Percentiles rank a stretch among this genome's conserved stretches.
Conservation (phyloP, 2,797 vertebrate genomes). For the Eulemur coronatus region DNA sequence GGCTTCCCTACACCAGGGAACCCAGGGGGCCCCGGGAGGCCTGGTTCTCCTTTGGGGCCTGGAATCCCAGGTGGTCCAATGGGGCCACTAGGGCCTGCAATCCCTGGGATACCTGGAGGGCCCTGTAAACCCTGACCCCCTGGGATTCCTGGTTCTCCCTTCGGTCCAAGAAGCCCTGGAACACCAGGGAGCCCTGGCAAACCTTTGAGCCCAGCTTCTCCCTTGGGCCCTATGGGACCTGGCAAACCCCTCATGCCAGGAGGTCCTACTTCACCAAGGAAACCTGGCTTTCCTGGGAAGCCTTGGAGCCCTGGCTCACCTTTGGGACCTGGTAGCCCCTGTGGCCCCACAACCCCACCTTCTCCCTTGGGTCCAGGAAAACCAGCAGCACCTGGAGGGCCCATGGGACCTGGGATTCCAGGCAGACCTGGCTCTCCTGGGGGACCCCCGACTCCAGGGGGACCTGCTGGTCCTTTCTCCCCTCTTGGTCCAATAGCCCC, state of each 20-base stretch:
- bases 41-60: conserved; percentile 93
- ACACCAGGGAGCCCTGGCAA: conserved; percentile 90
- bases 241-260: conserved; percentile 92
- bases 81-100: conserved; percentile 93
- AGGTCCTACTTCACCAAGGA: conserved; percentile 91
- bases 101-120: conserved; percentile 94
- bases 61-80: conserved; percentile 94
- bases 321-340: conserved; percentile 90
- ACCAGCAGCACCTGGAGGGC: conserved; percentile 91
- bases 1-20: conserved; percentile 93
- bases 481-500: conserved; percentile 92
- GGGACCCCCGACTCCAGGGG: conserved; percentile 90
- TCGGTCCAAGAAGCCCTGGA: conserved; percentile 89
- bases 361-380: conserved; percentile 95
- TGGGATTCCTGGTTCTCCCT: conserved; percentile 90
- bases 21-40: conserved; percentile 91
- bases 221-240: conserved; percentile 93
- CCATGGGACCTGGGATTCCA: conserved; percentile 92
- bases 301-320: conserved; percentile 92
- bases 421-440: conserved; percentile 92
- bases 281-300: conserved; percentile 92
- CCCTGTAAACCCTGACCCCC: conserved; percentile 93
- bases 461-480: conserved; percentile 92
- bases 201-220: conserved; percentile 91
- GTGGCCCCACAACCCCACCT: conserved; percentile 87